phyloP scores from a whole-genome alignment of 2,888 invertebrate species.

The Mesorhabditis belari region DNA sequence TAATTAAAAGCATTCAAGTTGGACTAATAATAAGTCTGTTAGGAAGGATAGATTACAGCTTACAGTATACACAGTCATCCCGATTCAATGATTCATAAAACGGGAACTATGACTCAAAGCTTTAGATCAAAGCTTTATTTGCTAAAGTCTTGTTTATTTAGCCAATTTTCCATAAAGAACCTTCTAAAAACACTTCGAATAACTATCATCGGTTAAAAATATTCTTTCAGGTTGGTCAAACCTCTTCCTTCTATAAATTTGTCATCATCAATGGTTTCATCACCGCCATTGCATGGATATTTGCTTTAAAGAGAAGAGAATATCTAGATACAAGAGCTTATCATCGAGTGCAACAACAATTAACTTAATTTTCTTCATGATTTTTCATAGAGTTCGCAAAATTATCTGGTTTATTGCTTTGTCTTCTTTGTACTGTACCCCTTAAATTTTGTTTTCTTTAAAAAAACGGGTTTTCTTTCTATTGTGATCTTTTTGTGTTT shows the following conservation, averaged over 20 bases:
- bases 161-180: background rate
- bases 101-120: slow-evolving; percentile 4
- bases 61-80: too few species aligned
- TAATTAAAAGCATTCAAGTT: background rate
- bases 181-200: background rate
- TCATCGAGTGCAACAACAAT: background rate
- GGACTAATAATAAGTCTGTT: too few species aligned
- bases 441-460: too few species aligned
- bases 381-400: too few species aligned
- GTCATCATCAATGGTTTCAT: slow-evolving; percentile 10
- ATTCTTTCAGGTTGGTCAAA: background rate
- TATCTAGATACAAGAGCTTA: background rate
- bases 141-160: background rate
- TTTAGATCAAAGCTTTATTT: background rate
- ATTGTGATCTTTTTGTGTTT: too few species aligned
- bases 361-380: too few species aligned
- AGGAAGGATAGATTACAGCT: too few species aligned
- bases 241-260: slow-evolving; percentile 11
- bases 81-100: background rate
- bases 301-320: background rate
- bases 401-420: too few species aligned
- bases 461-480: too few species aligned
- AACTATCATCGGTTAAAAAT: background rate
- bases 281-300: background rate
- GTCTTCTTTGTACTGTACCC: too few species aligned